A percentile compares a stretch with the other conserved stretches of the same genome.
These are phyloP conservation scores for Capreolus pygargus DNA, from an alignment of 2,113 vertebrate genomes.

Conservation along the genomic window DNA sequence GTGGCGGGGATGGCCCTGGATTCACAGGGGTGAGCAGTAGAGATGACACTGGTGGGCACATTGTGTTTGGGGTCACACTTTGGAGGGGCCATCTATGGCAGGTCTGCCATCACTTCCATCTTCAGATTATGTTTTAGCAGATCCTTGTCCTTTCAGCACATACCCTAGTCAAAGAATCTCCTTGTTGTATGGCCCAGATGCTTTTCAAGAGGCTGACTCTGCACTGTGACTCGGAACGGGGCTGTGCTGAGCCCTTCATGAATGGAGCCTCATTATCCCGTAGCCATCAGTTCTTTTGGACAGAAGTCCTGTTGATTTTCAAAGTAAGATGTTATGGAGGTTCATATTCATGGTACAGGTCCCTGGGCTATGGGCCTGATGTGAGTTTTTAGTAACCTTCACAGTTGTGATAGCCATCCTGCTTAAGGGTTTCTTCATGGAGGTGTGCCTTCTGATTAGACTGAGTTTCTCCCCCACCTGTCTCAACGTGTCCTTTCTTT, in stretches of 20 bases:
- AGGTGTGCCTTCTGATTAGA: background rate
- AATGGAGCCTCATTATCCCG: background rate
- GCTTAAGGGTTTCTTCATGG: background rate
- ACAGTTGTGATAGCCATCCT: background rate
- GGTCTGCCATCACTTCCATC: background rate
- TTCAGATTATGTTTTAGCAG: background rate
- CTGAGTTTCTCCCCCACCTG: background rate
- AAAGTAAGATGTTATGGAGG: background rate
- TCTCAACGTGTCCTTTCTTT: background rate
- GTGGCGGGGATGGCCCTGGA: background rate
- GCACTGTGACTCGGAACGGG: background rate
- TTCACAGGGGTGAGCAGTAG: background rate
- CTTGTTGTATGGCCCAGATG: background rate
- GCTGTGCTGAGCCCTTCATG: background rate
- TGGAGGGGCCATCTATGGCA: background rate
- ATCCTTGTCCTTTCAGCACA: background rate
- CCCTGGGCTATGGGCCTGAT: background rate
- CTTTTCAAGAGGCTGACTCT: background rate
- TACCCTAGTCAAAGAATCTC: background rate
- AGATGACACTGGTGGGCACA: background rate
- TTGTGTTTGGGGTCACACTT: background rate
- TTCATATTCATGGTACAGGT: background rate
- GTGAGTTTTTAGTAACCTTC: background rate
- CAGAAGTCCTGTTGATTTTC: background rate
- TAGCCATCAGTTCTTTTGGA: background rate